Conservation (phyloP, 2,797 vertebrate genomes). For the Denticeps clupeoides region DNA sequence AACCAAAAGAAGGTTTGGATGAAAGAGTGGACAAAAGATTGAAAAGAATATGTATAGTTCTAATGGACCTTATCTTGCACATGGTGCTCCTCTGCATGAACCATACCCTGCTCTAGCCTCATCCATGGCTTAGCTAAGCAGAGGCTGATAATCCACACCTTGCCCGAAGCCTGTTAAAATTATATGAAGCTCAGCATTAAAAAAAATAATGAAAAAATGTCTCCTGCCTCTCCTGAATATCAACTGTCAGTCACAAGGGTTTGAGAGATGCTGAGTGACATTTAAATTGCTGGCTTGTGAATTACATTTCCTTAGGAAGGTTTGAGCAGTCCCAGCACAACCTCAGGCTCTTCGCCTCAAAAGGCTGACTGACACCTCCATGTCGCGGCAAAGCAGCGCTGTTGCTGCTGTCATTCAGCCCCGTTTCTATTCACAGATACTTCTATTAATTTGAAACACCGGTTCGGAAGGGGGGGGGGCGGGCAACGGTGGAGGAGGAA, state of each 20-base stretch:
- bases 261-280: slow-evolving; percentile 35
- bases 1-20: neutral
- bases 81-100: too few species aligned
- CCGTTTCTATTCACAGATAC: neutral
- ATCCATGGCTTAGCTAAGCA: too few species aligned
- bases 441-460: neutral
- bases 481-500: too few species aligned
- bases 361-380: too few species aligned
- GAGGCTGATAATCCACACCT: too few species aligned
- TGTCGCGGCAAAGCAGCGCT: too few species aligned
- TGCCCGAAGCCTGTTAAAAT: too few species aligned
- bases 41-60: too few species aligned
- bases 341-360: slow-evolving; percentile 6
- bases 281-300: slow-evolving; percentile 33
- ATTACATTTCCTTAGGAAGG: slow-evolving; percentile 4
- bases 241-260: slow-evolving; percentile 26
- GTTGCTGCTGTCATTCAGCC: neutral
- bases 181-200: too few species aligned
- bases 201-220: slow-evolving; percentile 13
- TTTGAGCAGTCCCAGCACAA: neutral
- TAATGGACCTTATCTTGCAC: too few species aligned
- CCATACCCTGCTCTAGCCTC: too few species aligned
- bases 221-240: slow-evolving; percentile 31
- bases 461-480: too few species aligned
- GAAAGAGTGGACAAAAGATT: slow-evolving; percentile 24